A percentile compares a stretch with the other conserved stretches of the same genome.
These are phyloP conservation scores for Ptilonorhynchus violaceus DNA, from an alignment of 2,113 vertebrate species.

Conservation along the genomic window DNA sequence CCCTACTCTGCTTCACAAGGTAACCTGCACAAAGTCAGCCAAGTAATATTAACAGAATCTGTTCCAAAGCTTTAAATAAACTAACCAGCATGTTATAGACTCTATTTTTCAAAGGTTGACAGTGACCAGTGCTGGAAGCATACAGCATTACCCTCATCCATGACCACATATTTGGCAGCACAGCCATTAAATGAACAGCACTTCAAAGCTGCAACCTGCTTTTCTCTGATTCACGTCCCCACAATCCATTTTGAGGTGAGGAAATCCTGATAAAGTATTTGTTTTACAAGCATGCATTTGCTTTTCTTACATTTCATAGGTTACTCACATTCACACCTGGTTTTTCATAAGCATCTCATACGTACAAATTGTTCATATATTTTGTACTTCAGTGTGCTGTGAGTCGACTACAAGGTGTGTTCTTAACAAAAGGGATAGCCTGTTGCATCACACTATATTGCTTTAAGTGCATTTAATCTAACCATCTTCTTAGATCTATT, in stretches of 20 bases:
- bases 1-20: neutral
- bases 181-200: neutral
- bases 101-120: neutral
- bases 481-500: neutral
- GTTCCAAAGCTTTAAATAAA: neutral
- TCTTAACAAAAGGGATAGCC: neutral
- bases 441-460: neutral
- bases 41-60: neutral
- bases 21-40: neutral
- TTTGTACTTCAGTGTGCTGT: fast-evolving
- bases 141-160: neutral
- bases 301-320: neutral
- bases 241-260: neutral
- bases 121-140: neutral
- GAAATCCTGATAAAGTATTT: neutral
- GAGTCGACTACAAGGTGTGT: neutral
- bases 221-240: neutral
- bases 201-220: neutral
- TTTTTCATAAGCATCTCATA: neutral
- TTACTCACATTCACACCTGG: neutral
- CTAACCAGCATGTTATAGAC: neutral
- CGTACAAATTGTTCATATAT: neutral
- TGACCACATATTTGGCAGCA: neutral
- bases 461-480: neutral
- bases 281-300: neutral